Percentiles rank a stretch among this genome's conserved stretches.
These are phyloP conservation scores for Labeo calbasu DNA, from an alignment of 2,797 vertebrate genomes.

Conservation along the genomic window DNA sequence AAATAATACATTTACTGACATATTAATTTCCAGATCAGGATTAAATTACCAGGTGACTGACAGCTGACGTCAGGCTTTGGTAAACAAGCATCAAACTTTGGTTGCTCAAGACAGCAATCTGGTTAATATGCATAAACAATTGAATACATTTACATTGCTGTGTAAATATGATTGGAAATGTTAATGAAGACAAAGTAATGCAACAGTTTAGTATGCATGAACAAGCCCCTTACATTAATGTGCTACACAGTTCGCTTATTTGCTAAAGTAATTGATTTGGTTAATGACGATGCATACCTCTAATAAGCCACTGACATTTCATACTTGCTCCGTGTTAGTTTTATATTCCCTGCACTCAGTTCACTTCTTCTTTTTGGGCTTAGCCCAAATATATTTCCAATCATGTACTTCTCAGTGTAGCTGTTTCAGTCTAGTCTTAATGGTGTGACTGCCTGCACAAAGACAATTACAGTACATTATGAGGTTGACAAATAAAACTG, in stretches of 20 bases:
- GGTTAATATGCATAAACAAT: constrained; percentile 17
- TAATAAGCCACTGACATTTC: constrained; percentile 17
- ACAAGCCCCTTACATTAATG: constrained; percentile 28
- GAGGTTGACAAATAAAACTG: background rate
- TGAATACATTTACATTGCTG: background rate
- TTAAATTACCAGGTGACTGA: background rate
- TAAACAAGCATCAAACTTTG: constrained; percentile 3
- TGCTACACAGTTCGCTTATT: constrained; percentile 4
- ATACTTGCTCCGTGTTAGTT: constrained; percentile 11
- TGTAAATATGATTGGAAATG: constrained; percentile 6
- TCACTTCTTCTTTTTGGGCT: background rate
- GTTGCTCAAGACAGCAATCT: background rate
- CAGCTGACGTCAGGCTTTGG: background rate
- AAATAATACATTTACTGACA: background rate
- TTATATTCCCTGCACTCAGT: background rate
- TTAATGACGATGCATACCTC: constrained; percentile 22
- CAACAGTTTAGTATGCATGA: background rate
- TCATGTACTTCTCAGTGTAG: background rate
- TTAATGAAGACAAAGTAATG: constrained; percentile 17
- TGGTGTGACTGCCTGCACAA: background rate
- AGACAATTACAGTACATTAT: background rate
- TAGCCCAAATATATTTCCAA: background rate
- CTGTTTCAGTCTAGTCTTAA: background rate
- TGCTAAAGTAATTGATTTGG: constrained; percentile 29
- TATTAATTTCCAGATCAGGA: background rate